These are phyloP conservation scores for Cloeon dipterum DNA, from an alignment of 2,888 invertebrate species.

Conservation along the genomic window DNA sequence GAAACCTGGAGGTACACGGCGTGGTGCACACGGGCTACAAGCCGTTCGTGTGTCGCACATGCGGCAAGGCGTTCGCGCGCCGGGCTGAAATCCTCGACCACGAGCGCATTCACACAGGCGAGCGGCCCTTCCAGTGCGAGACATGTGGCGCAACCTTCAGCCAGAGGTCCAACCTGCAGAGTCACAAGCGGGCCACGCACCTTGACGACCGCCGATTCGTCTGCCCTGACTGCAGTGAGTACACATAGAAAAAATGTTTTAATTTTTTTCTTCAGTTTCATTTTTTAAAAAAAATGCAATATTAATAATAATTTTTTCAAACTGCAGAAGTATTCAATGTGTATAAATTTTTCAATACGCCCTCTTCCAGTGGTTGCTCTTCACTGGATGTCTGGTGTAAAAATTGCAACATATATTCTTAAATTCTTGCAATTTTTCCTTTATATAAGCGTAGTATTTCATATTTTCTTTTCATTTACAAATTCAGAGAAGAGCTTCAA, in stretches of 20 bases:
- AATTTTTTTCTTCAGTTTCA: neutral
- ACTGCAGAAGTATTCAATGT: too few relatives aligned
- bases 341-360: too few relatives aligned
- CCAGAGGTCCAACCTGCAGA: conserved; percentile 59
- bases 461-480: too few relatives aligned
- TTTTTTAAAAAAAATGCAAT: too few relatives aligned
- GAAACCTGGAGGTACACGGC: conserved; percentile 50
- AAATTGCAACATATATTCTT: too few relatives aligned
- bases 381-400: too few relatives aligned
- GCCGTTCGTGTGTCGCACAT: conserved; percentile 42
- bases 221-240: conserved; percentile 36
- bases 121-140: conserved; percentile 33
- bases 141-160: conserved; percentile 56
- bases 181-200: conserved; percentile 57
- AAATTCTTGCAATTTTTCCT: too few relatives aligned
- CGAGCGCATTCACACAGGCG: conserved; percentile 49
- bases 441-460: too few relatives aligned
- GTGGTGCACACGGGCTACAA: conserved; percentile 55
- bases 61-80: conserved; percentile 51
- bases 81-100: conserved; percentile 61
- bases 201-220: conserved; percentile 43
- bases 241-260: too few relatives aligned
- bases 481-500: conserved; percentile 40
- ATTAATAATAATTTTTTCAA: too few relatives aligned
- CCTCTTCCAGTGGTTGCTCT: too few relatives aligned